Percentiles rank a stretch among this genome's conserved stretches.
Conservation (phyloP, 2,888 invertebrate genomes). For the Epinotia nisella region DNA sequence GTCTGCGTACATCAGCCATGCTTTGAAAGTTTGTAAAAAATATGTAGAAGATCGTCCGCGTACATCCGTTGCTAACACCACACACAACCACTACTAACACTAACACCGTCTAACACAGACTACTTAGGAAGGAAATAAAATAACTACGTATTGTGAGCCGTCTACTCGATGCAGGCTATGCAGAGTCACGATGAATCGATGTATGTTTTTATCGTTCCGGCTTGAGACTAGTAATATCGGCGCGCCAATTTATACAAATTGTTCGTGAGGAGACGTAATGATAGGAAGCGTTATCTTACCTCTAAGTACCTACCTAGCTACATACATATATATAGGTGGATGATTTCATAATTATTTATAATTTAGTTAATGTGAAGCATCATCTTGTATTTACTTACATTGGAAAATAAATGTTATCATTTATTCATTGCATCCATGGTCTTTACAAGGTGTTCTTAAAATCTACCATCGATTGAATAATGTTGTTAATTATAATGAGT, state of each 20-base stretch:
- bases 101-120: too few relatives aligned
- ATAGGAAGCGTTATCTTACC: conserved; percentile 1
- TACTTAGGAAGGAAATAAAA: conserved; percentile 30
- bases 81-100: conserved; percentile 12
- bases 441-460: too few relatives aligned
- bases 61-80: conserved; percentile 19
- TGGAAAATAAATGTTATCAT: too few relatives aligned
- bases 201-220: conserved; percentile 15
- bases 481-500: too few relatives aligned
- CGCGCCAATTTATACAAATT: conserved; percentile 3
- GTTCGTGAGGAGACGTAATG: conserved; percentile 4
- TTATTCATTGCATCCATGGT: too few relatives aligned
- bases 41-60: neutral
- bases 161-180: conserved; percentile 5
- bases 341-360: neutral
- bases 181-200: conserved; percentile 35
- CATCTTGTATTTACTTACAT: too few relatives aligned
- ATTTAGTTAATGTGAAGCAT: too few relatives aligned
- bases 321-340: neutral
- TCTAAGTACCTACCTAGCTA: neutral
- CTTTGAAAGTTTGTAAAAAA: neutral
- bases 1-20: conserved; percentile 66
- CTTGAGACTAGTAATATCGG: conserved; percentile 5
- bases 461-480: too few relatives aligned
- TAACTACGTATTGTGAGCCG: neutral